These are phyloP conservation scores for Steinernema carpocapsae DNA, from an alignment of 2,888 invertebrate genomes.

Conservation along the genomic window DNA sequence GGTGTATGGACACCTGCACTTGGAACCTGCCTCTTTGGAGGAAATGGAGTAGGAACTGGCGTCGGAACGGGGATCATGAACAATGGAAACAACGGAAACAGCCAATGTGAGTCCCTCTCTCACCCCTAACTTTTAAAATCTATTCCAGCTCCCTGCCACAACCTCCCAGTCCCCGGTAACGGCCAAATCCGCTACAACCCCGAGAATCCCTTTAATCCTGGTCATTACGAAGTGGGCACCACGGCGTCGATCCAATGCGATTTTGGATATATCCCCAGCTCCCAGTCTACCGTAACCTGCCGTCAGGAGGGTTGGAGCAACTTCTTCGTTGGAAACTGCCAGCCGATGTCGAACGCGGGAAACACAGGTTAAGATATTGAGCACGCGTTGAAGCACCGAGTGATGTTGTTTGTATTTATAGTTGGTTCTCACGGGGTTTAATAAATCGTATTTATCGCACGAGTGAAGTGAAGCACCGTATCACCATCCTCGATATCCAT, in stretches of 20 bases:
- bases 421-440: not conserved
- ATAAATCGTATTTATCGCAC: too few species aligned
- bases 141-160: constrained; percentile 36
- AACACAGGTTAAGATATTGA: not conserved
- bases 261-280: not conserved
- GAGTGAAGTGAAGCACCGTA: too few species aligned
- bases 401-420: constrained; percentile 27
- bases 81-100: not conserved
- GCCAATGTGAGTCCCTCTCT: not conserved
- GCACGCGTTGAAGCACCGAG: not conserved
- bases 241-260: constrained; percentile 41
- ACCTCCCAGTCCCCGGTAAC: constrained; percentile 39
- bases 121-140: not conserved
- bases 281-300: not conserved
- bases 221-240: constrained; percentile 40
- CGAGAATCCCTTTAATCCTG: constrained; percentile 26
- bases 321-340: constrained; percentile 4
- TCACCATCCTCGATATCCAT: constrained; percentile 1
- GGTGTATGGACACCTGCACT: not conserved
- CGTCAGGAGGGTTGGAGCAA: not conserved
- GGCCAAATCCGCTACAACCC: constrained; percentile 38
- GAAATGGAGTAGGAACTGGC: not conserved
- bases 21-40: not conserved
- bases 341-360: not conserved
- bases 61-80: constrained; percentile 1